These are phyloP conservation scores for Ips nitidus DNA, from an alignment of 1,140 invertebrate species.

Conservation along the genomic window DNA sequence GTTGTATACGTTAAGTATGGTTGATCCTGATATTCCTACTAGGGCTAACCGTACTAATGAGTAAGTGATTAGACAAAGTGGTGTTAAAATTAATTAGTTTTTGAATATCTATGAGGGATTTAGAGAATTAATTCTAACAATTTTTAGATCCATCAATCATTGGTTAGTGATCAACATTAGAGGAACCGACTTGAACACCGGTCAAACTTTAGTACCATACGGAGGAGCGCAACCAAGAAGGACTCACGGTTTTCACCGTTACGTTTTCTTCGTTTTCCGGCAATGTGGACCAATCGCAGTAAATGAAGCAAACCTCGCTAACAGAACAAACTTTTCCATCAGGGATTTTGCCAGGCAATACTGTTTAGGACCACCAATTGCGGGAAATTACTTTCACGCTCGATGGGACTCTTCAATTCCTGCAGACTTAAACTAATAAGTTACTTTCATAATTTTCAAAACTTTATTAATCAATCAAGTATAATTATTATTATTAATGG, in stretches of 20 bases:
- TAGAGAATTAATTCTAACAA: background rate
- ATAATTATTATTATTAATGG: too few species aligned
- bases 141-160: background rate
- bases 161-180: background rate
- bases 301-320: background rate
- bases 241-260: background rate
- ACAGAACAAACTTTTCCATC: background rate
- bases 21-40: conserved; percentile 77
- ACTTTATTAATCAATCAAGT: too few species aligned
- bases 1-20: conserved; percentile 79
- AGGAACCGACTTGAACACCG: background rate
- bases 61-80: background rate
- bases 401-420: background rate
- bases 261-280: background rate
- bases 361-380: background rate
- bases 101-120: background rate
- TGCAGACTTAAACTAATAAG: background rate
- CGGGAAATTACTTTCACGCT: background rate
- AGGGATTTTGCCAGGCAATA: background rate
- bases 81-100: background rate
- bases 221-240: background rate
- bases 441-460: too few species aligned
- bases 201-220: background rate
- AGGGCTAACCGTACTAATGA: conserved; percentile 50
- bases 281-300: background rate